Base-by-base conservation (phyloP, 2,113 vertebrate species). In the Pedetes capensis region DNA sequence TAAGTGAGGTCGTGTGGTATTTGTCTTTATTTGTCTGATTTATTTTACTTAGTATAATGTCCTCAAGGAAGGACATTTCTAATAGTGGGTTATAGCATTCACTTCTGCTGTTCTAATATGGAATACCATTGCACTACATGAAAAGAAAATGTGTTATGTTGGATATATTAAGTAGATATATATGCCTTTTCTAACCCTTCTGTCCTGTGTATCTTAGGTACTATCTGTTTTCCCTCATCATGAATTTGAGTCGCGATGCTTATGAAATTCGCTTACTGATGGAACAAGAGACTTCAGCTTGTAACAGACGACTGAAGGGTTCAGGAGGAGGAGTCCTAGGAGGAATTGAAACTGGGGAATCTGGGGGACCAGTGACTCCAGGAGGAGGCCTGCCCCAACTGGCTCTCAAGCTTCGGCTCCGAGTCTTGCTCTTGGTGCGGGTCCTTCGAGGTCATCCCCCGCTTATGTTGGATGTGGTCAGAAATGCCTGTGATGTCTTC, bases 191-290 rank as follows among this genome's bases (percentile, higher is more conserved):
- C 57, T 95, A 57, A 96, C 53, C 17, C 22, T 57, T 71, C 47
- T 79, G 34, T 66, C 74, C 44, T 93, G n/a, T 95, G 18, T 83
- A 17, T 93, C 29, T 3, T 97, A 99, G 99, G 97, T 99, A 99
- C 93, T 99, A 99, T 96, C 98, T 99, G 29, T 99, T 99, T 6
- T 98, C 99, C 0, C 98, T 99, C 75, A 98, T 99, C 93, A 98
- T 99, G 91, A 99, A 98, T 97, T 98, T 99, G 94, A 99, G 98
- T 82, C 98, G 99, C 1, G 99, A 99, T 0, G 97, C 98, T 83
- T 99, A 99, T 0, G 99, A 99, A 97, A 95, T 99, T 63, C 98
- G 97, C 13, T 66, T 99, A 8, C 98, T 99, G 89, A 97, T 98
- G 98, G 99, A 99, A 64, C 96, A 98, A 0, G 99, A 99, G 75